A percentile compares a stretch with the other conserved stretches of the same genome.
These are phyloP conservation scores for Chloroceryle amazona DNA, from an alignment of 2,797 vertebrate species.

Conservation along the genomic window DNA sequence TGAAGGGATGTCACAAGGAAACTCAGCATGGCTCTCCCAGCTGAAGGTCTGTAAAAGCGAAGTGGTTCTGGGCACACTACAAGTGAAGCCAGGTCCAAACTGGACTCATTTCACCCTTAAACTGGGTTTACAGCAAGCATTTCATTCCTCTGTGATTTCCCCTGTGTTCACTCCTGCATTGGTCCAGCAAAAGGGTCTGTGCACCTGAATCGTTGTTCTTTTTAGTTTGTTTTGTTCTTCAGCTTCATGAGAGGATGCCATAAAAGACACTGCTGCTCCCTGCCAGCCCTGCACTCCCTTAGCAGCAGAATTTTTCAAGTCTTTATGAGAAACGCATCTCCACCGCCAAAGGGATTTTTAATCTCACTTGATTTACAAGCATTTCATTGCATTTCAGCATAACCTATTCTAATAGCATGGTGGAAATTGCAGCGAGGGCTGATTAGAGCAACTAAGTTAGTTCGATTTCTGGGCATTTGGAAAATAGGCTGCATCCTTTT, in stretches of 20 bases:
- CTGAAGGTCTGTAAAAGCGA: not conserved
- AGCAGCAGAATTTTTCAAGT: not conserved
- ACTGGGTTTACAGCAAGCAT: not conserved
- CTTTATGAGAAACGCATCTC: slow-evolving; percentile 50
- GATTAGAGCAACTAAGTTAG: slow-evolving; percentile 40
- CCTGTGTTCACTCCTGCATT: not conserved
- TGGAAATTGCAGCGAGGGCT: slow-evolving; percentile 58
- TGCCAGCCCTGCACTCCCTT: not conserved
- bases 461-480: slow-evolving; percentile 37
- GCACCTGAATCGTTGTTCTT: not conserved
- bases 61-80: accelerated
- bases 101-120: not conserved
- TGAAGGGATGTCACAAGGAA: not conserved
- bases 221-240: not conserved
- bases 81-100: not conserved
- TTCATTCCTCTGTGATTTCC: not conserved
- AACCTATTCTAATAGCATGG: slow-evolving; percentile 42
- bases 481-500: slow-evolving; percentile 40
- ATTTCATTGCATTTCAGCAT: slow-evolving; percentile 55
- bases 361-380: slow-evolving; percentile 73
- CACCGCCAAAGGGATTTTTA: slow-evolving; percentile 54
- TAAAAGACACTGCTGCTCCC: not conserved
- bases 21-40: not conserved
- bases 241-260: not conserved
- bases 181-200: not conserved